Evolutionary conservation across 2,888 invertebrate species (phyloP), one percentile per base, ranked within the genome.

Genomic region (Patella caerulea): DNA sequence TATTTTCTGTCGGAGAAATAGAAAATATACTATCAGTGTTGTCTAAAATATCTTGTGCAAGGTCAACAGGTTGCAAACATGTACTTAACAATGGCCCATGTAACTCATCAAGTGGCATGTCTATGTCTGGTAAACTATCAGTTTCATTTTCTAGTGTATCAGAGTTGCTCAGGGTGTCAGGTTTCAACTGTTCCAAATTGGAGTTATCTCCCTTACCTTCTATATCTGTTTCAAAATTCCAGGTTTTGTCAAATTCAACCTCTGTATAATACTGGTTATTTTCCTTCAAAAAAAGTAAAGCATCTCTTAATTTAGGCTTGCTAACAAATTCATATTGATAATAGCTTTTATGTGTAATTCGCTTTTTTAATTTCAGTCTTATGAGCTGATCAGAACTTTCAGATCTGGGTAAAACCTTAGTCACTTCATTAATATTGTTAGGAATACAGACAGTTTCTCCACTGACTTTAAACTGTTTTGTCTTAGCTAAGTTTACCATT

Each of bases 1-100:
- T 72, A 5, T 75, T 78, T 75, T 81, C 81, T 14, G 71, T 76
- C 14, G 79, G 82, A 17, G 82, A 79, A 14, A 82, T 19, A 75
- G 54, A 73, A 65, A 75, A 76, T 12, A 78, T 76, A 11, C 76
- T 52, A 55, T 82, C 74, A 45, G 52, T 24, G 24, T 76, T 56
- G 45, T 79, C 78, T 14, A 77, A 14, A 45, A 78, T 53, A 17
- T 45, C 45, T 45, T 45, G 45, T 45, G 45, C 45, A 45, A 45
- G 45, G 9, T 45, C 45, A 45, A 45, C 45, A 1, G 45, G 45
- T 45, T 45, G 45, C 45, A 45, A 45, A 45, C 45, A 45, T 4
- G 45, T 45, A 45, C 45, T 45, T 45, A 45, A 45, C 45, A 45
- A 45, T 45, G 45, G 45, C 4, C 45, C 45, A 45, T 45, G 45